These are phyloP conservation scores for Erpobdella octoculata DNA, from an alignment of 2,888 invertebrate genomes.

Conservation along the genomic window DNA sequence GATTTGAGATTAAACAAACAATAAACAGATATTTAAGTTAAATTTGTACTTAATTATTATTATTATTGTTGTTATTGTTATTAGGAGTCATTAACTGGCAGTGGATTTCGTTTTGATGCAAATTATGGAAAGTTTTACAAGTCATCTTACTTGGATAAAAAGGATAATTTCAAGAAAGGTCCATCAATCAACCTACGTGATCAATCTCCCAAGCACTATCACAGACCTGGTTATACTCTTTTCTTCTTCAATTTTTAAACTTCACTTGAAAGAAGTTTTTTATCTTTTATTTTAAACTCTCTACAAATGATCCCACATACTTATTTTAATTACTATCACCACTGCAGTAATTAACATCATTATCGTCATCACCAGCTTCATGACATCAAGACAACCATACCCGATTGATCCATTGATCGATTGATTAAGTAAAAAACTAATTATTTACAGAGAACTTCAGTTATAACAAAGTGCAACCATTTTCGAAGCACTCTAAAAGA, in stretches of 20 bases:
- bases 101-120: constrained; percentile 30
- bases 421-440: background rate
- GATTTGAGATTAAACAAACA: too few relatives aligned
- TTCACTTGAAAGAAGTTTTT: background rate
- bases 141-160: constrained; percentile 34
- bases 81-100: constrained; percentile 33
- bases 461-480: constrained; percentile 31
- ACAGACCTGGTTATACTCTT: constrained; percentile 22
- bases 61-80: too few relatives aligned
- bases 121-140: constrained; percentile 37
- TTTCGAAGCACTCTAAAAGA: constrained; percentile 33
- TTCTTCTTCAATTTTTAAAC: background rate
- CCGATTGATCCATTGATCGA: background rate
- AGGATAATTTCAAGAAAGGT: constrained; percentile 31
- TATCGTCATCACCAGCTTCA: too few relatives aligned
- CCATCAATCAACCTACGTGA: constrained; percentile 35
- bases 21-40: too few relatives aligned
- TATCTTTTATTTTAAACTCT: too few relatives aligned
- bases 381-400: too few relatives aligned
- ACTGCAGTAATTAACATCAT: too few relatives aligned
- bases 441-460: constrained; percentile 33
- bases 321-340: too few relatives aligned
- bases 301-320: too few relatives aligned
- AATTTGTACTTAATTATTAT: too few relatives aligned
- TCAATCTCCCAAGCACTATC: constrained; percentile 16